Evolutionary conservation across 2,888 invertebrate genomes (phyloP).

Genomic region (Ochropacha duplaris): DNA sequence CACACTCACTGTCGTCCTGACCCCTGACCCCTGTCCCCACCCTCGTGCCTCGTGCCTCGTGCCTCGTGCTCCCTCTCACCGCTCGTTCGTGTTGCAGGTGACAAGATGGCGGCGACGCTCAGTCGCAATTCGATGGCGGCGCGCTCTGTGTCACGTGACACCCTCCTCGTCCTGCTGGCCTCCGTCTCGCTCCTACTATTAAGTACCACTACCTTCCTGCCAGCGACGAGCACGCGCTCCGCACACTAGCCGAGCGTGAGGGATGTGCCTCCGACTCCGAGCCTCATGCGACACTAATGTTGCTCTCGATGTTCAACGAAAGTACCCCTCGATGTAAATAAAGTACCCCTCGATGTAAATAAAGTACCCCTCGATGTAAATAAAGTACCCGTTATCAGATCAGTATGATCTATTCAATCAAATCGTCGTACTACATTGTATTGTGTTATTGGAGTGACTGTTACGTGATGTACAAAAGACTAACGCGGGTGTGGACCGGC

Average conservation of each 20-base stretch:
- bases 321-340: neutral
- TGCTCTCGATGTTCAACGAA: neutral
- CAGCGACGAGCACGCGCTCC: neutral
- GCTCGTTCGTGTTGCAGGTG: slow-evolving; percentile 81
- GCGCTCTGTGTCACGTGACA: slow-evolving; percentile 5
- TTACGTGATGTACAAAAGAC: no score
- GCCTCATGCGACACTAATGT: neutral
- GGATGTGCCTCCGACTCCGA: neutral
- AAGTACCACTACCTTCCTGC: neutral
- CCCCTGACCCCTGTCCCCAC: neutral
- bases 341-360: no score
- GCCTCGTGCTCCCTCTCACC: neutral
- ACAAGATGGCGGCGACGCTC: slow-evolving; percentile 95
- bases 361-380: no score
- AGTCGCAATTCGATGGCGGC: slow-evolving; percentile 85
- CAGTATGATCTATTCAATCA: no score
- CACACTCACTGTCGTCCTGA: no score
- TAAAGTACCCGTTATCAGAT: no score
- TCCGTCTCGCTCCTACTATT: neutral
- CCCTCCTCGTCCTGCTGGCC: slow-evolving; percentile 9
- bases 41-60: neutral
- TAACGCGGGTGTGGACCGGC: no score
- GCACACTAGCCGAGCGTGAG: neutral
- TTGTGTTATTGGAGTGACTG: no score
- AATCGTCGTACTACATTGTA: no score